Conservation (phyloP, 2,113 vertebrate species). For the Oophaga pumilio region DNA sequence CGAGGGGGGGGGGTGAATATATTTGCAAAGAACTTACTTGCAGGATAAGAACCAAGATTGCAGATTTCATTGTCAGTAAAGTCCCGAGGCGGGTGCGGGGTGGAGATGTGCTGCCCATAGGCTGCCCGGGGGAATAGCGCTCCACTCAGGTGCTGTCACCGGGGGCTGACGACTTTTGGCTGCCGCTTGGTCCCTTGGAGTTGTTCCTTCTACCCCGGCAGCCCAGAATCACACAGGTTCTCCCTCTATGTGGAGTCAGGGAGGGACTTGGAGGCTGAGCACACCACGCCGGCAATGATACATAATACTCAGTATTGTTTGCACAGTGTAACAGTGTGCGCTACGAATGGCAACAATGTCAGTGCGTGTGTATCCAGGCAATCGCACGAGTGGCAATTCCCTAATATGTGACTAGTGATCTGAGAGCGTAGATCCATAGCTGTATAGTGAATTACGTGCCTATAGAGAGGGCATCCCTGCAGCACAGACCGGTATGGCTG, state of each 20-base stretch:
- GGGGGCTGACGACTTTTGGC: constrained; percentile 1
- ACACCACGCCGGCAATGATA: not conserved
- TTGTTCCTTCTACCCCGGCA: constrained; percentile 25
- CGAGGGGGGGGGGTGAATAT: not conserved
- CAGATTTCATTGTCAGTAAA: constrained; percentile 25
- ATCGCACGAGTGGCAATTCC: not conserved
- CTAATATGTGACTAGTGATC: not conserved
- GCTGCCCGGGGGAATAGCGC: not conserved
- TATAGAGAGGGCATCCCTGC: too few species aligned
- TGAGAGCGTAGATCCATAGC: not conserved
- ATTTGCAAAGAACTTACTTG: constrained; percentile 54
- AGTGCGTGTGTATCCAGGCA: not conserved
- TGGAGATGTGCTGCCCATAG: not conserved
- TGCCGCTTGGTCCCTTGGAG: constrained; percentile 3
- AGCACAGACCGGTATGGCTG: too few species aligned
- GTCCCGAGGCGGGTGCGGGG: not conserved
- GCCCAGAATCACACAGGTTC: constrained; percentile 41
- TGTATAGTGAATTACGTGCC: not conserved
- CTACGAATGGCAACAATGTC: not conserved
- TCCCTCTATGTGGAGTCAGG: constrained; percentile 36
- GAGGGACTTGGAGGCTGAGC: constrained; percentile 22
- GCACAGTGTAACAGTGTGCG: not conserved
- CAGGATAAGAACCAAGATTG: constrained; percentile 37
- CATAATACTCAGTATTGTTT: not conserved
- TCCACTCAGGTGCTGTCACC: not conserved